A percentile compares a stretch with the other conserved stretches of the same genome.
These are phyloP conservation scores for Leucoma salicis DNA, from an alignment of 2,888 invertebrate genomes.

Conservation along the genomic window DNA sequence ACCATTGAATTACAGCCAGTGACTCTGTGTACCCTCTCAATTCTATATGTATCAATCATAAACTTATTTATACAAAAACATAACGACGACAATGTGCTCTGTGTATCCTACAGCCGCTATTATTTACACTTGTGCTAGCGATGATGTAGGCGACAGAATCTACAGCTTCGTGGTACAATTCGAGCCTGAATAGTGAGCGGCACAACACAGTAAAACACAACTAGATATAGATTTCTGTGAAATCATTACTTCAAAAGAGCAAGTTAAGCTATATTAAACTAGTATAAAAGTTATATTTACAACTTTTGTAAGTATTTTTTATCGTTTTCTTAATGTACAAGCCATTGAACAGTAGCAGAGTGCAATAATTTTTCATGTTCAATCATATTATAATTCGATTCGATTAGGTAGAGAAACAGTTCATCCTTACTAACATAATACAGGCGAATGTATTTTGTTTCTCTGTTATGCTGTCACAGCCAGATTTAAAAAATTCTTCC, in stretches of 20 bases:
- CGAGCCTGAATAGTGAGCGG: constrained; percentile 7
- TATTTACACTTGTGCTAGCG: constrained; percentile 48
- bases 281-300: not conserved
- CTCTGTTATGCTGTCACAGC: too few species aligned
- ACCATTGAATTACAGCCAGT: constrained; percentile 1
- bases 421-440: too few species aligned
- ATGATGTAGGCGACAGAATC: constrained; percentile 58
- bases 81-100: constrained; percentile 27
- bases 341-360: too few species aligned
- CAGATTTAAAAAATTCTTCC: too few species aligned
- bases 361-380: too few species aligned
- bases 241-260: not conserved
- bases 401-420: too few species aligned
- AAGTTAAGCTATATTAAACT: not conserved
- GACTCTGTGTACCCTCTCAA: constrained; percentile 52
- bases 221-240: not conserved
- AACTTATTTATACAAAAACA: constrained; percentile 16
- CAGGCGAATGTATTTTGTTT: too few species aligned
- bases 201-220: constrained; percentile 1
- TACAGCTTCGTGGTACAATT: constrained; percentile 44
- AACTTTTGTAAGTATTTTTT: not conserved
- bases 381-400: too few species aligned
- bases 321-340: too few species aligned
- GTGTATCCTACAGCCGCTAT: constrained; percentile 28
- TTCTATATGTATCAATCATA: constrained; percentile 3